Evolutionary conservation across 37 sponge, comb jelly and placozoan genomes (phyloP).

Genomic region (Halichondria panicea): DNA sequence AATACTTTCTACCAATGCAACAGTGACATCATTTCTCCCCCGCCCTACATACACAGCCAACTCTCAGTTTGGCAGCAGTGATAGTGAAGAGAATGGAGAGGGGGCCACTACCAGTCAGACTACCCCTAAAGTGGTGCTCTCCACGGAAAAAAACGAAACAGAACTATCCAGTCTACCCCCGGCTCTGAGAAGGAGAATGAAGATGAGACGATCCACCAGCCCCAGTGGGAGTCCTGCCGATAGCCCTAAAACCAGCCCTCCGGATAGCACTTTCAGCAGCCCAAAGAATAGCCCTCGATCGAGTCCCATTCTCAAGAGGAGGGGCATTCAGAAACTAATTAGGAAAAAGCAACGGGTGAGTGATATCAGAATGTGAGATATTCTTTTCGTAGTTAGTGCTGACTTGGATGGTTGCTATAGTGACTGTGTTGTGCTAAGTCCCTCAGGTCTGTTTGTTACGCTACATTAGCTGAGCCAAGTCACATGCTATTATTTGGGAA

Average conservation of each 20-base stretch:
- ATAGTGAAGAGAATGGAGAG: background rate
- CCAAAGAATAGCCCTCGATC: background rate
- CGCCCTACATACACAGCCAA: no score
- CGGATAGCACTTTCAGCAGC: background rate
- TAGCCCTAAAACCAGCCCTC: background rate
- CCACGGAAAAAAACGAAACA: no score
- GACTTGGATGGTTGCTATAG: background rate
- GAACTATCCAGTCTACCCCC: no score
- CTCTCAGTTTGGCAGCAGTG: no score
- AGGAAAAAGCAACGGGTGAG: background rate
- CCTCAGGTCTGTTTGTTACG: no score
- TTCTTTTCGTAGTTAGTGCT: background rate
- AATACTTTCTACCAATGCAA: no score
- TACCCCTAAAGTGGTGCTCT: background rate
- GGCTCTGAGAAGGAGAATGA: background rate
- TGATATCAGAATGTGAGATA: background rate
- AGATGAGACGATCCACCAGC: background rate
- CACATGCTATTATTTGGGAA: no score
- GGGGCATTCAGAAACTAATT: background rate
- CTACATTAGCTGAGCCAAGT: no score
- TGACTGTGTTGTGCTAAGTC: background rate
- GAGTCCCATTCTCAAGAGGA: slow-evolving; percentile 1
- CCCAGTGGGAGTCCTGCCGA: background rate
- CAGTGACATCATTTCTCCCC: no score
- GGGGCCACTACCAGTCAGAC: slow-evolving; percentile 3